phyloP scores from a whole-genome alignment of 2,888 invertebrate genomes.

The Odontomyia ornata region DNA sequence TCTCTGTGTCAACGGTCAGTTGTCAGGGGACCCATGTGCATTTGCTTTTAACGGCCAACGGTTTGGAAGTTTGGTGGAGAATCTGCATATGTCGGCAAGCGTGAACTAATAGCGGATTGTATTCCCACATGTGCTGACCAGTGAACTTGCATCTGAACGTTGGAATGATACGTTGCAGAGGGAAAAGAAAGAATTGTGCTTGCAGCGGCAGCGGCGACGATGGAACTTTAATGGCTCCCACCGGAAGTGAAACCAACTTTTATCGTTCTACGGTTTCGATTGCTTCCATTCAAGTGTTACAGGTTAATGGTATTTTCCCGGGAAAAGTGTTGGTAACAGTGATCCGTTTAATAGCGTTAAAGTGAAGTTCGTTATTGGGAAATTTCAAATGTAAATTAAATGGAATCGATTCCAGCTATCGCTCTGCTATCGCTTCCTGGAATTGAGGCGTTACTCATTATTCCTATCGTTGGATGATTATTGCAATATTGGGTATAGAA shows the following conservation, averaged over 20 bases:
- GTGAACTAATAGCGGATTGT: not conserved
- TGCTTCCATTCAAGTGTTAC: not conserved
- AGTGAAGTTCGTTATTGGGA: too few species aligned
- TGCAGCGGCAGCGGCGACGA: not conserved
- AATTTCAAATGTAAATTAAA: too few species aligned
- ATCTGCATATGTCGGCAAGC: constrained; percentile 15
- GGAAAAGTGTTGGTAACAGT: too few species aligned
- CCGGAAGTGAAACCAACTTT: constrained; percentile 36
- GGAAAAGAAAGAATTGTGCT: not conserved
- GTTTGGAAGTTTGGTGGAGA: not conserved
- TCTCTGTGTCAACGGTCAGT: not conserved
- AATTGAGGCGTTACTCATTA: too few species aligned
- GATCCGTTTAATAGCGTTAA: too few species aligned
- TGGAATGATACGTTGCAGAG: not conserved
- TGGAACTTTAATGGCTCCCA: constrained; percentile 3
- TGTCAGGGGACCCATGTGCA: constrained; percentile 8
- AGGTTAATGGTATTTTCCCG: not conserved
- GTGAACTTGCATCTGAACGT: not conserved
- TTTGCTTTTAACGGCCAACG: not conserved
- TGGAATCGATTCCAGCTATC: too few species aligned
- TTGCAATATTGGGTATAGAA: too few species aligned
- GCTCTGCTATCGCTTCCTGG: too few species aligned
- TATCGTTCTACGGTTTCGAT: constrained; percentile 1
- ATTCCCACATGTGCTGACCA: constrained; percentile 10
- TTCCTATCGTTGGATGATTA: too few species aligned